Base-by-base conservation (phyloP, 2,797 vertebrate genomes). In the Picus viridis region DNA sequence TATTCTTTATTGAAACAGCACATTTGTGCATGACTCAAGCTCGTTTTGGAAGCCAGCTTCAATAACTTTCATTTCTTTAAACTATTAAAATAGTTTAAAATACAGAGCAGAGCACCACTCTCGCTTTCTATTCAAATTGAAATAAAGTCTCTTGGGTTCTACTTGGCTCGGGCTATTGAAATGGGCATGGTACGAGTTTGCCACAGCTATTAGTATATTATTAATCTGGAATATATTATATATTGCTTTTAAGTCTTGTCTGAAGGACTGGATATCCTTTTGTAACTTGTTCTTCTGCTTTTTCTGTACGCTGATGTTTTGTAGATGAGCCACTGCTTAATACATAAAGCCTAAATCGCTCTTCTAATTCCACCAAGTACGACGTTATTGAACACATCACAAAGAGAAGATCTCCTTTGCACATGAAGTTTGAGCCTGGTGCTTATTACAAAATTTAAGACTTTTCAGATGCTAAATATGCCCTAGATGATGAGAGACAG, bases 381-480 rank as follows among this genome's bases (percentile, higher is more conserved):
- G 80, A 76, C 82, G 89, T 95, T 97, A 95, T 69, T 96, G 96
- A 97, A 86, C 72, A 90, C 12, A 57, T 93, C 90, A 93, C 88
- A 97, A 97, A 97, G 89, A 92, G 22, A 62, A 65, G 88, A 83
- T 96, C 94, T 96, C 88, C 94, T 97, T 97, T 97, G 89, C 93
- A 91, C 88, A 93, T 97, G 97, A 96, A 95, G 95, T 96, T 96
- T 79, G 92, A 95, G 85, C 95, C 93, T 97, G 86, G 76, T 94
- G 86, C 96, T 97, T 95, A 88, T 89, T 96, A 93, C 61, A 86
- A 95, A 97, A 96, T 78, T 62, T 83, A 90, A 90, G 86, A 94
- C 95, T 97, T 96, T 97, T 97, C 88, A 96, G 94, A 97, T 97
- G 94, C 95, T 96, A 97, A 96, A 53, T 90, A 76, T 27, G 18